Evolutionary conservation across 2,113 vertebrate species (phyloP).

Genomic region (Cebus imitator): DNA sequence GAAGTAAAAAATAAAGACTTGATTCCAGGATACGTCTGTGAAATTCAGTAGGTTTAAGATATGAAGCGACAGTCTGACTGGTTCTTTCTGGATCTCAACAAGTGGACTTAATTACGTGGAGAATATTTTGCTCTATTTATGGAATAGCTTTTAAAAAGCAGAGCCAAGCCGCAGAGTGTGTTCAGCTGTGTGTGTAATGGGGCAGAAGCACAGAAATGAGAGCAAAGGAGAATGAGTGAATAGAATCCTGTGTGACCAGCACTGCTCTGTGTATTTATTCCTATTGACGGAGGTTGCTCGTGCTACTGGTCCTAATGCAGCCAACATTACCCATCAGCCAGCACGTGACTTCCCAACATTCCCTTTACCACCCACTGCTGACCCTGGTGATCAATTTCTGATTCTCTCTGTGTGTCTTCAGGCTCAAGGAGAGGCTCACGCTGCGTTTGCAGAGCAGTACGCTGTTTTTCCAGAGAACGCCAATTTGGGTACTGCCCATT

Average conservation of each 20-base stretch:
- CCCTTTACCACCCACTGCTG: neutral
- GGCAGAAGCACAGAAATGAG: neutral
- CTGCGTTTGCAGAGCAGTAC: fast-evolving
- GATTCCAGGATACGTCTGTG: neutral
- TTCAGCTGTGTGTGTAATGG: neutral
- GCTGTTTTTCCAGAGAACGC: fast-evolving
- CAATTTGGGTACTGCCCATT: too few relatives aligned
- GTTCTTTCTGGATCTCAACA: neutral
- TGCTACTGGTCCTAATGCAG: too few relatives aligned
- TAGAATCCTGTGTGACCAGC: fast-evolving
- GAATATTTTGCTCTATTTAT: neutral
- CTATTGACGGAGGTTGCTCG: too few relatives aligned
- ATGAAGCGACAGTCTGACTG: neutral
- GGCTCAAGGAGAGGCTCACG: fast-evolving
- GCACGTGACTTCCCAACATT: neutral
- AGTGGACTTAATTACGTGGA: neutral
- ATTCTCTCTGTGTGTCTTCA: neutral
- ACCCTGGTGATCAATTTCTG: neutral
- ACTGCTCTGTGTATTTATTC: neutral
- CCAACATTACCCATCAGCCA: too few relatives aligned
- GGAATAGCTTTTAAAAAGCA: fast-evolving
- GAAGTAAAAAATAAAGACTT: neutral
- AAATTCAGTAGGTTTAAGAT: neutral
- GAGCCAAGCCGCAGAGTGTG: neutral
- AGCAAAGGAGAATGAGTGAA: neutral